Percentiles rank a stretch among this genome's conserved stretches.
Evolutionary conservation across 2,888 invertebrate genomes (phyloP).

Genomic region (Exocentrus adspersus): DNA sequence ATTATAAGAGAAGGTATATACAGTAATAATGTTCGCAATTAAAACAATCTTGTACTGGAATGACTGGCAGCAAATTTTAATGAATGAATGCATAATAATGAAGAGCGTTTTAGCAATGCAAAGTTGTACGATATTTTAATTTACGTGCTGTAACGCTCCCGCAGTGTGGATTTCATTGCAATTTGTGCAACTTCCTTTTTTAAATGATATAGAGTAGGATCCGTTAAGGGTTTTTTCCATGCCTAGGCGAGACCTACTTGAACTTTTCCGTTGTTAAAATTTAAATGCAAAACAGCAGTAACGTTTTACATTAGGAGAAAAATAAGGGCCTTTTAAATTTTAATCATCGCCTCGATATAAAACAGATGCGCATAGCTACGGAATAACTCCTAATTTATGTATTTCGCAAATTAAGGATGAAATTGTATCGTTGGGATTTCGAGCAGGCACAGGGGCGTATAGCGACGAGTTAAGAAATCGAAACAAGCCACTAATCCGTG

Average conservation of each 20-base stretch:
- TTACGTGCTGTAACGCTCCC: slow-evolving; percentile 10
- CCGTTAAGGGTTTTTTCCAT: slow-evolving; percentile 8
- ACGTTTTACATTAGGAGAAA: slow-evolving; percentile 41
- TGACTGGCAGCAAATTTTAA: not conserved
- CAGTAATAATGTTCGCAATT: not conserved
- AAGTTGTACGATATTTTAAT: slow-evolving; percentile 14
- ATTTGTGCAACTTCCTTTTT: slow-evolving; percentile 2
- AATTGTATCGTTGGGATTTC: slow-evolving; percentile 26
- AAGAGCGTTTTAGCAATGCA: slow-evolving; percentile 13
- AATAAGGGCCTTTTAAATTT: slow-evolving; percentile 49
- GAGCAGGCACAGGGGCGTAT: slow-evolving; percentile 13
- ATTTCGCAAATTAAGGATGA: slow-evolving; percentile 45
- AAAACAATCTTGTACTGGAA: not conserved
- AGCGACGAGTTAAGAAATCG: not conserved
- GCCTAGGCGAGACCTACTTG: slow-evolving; percentile 23
- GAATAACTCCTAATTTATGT: slow-evolving; percentile 48
- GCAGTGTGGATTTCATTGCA: slow-evolving; percentile 2
- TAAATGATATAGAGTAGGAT: not conserved
- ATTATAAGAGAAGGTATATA: not conserved
- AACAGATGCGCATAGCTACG: slow-evolving; percentile 44
- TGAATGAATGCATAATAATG: not conserved
- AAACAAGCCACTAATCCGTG: no score
- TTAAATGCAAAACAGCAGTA: slow-evolving; percentile 44
- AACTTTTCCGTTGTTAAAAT: slow-evolving; percentile 47
- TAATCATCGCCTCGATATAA: slow-evolving; percentile 47